Evolutionary conservation across 2,797 vertebrate species (phyloP).

Genomic region (Channallabes apus): DNA sequence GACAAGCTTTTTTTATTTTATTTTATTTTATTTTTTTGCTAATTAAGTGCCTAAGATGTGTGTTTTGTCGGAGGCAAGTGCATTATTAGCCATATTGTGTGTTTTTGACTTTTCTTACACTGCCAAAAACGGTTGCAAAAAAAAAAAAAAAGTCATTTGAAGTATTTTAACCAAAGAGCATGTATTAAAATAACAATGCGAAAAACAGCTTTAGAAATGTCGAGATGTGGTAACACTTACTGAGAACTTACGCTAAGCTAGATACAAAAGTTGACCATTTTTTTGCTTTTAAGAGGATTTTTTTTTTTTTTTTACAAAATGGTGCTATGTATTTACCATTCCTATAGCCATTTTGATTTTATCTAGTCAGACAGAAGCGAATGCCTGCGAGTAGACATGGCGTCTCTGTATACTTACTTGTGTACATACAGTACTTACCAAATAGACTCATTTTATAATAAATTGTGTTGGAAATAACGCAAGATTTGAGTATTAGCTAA

Average conservation of each 20-base stretch:
- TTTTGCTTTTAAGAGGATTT: constrained; percentile 66
- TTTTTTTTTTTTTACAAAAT: constrained; percentile 80
- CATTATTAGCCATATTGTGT: constrained; percentile 74
- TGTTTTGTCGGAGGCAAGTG: constrained; percentile 77
- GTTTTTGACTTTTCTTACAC: constrained; percentile 68
- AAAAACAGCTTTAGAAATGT: constrained; percentile 58
- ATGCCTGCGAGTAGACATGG: constrained; percentile 51
- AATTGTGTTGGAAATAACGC: constrained; percentile 43
- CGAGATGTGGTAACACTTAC: constrained; percentile 61
- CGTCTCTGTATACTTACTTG: constrained; percentile 49
- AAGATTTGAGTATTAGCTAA: constrained; percentile 44
- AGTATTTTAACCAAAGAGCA: constrained; percentile 77
- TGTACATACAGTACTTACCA: constrained; percentile 56
- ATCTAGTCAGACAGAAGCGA: constrained; percentile 76
- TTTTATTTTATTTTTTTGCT: constrained; percentile 79
- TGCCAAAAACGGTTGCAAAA: constrained; percentile 63
- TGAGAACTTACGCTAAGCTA: constrained; percentile 27
- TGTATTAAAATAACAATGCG: constrained; percentile 66
- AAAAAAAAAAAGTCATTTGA: constrained; percentile 47
- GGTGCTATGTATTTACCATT: constrained; percentile 99
- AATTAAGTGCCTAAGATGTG: constrained; percentile 88
- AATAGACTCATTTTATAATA: constrained; percentile 54
- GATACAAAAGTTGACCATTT: constrained; percentile 48
- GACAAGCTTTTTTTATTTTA: constrained; percentile 76
- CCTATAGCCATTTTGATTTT: constrained; percentile 85